Percentiles rank a stretch among this genome's conserved stretches.
Conservation (phyloP, 2,113 vertebrate species). For the Puffinus mauretanicus region DNA sequence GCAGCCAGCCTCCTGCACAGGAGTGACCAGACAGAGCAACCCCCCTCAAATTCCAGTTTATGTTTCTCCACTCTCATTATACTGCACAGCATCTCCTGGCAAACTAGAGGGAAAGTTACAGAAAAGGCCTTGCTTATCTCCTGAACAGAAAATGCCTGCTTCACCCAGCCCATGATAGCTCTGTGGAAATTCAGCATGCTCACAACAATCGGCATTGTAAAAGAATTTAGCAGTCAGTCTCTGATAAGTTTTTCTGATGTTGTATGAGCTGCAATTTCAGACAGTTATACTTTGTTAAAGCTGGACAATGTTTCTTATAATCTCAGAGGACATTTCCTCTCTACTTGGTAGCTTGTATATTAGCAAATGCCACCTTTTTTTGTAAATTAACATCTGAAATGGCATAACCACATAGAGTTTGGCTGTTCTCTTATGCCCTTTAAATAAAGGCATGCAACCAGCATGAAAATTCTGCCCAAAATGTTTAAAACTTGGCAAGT, state of each 20-base stretch:
- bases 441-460: background rate
- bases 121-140: background rate
- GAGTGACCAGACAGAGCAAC: background rate
- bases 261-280: background rate
- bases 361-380: background rate
- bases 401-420: background rate
- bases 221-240: background rate
- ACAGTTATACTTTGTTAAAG: background rate
- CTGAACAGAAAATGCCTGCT: background rate
- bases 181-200: background rate
- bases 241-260: background rate
- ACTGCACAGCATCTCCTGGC: background rate
- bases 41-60: rapidly evolving
- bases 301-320: background rate
- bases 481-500: background rate
- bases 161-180: background rate
- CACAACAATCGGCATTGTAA: rapidly evolving
- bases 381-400: background rate
- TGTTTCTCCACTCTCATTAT: rapidly evolving
- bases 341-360: background rate
- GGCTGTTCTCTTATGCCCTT: background rate
- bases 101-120: background rate
- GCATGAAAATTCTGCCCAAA: background rate
- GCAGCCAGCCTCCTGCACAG: background rate
- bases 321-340: background rate